Percentiles rank a stretch among this genome's conserved stretches.
Conservation (phyloP, 2,797 vertebrate species). For the Myiothlypis coronata region DNA sequence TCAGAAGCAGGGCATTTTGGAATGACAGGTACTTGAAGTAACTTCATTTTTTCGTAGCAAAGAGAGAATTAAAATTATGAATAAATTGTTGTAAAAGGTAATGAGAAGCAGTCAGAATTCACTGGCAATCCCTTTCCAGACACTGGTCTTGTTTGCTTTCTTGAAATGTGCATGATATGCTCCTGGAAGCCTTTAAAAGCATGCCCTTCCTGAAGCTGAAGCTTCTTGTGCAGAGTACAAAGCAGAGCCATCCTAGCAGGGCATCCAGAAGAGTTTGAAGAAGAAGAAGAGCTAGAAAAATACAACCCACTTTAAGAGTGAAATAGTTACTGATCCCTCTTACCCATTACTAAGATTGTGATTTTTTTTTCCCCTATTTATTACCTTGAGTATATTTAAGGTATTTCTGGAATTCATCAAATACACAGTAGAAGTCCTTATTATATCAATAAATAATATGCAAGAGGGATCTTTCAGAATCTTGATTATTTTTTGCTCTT, state of each 20-base stretch:
- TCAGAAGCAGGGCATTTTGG: background rate
- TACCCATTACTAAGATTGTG: background rate
- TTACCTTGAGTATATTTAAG: background rate
- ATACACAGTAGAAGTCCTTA: background rate
- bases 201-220: background rate
- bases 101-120: background rate
- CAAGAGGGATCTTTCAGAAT: background rate
- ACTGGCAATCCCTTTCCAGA: background rate
- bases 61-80: background rate
- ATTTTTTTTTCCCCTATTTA: fast-evolving
- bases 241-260: background rate
- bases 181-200: background rate
- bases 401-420: background rate
- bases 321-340: background rate
- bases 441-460: background rate
- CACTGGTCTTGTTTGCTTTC: background rate
- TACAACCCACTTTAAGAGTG: background rate
- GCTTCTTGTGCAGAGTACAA: background rate
- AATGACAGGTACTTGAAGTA: background rate
- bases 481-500: background rate
- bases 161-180: background rate
- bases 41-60: background rate
- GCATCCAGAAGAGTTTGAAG: background rate
- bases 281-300: background rate
- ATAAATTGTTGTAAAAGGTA: background rate